phyloP scores from a whole-genome alignment of 2,113 vertebrate genomes.

The Speoplatyrhinus poulsoni region DNA sequence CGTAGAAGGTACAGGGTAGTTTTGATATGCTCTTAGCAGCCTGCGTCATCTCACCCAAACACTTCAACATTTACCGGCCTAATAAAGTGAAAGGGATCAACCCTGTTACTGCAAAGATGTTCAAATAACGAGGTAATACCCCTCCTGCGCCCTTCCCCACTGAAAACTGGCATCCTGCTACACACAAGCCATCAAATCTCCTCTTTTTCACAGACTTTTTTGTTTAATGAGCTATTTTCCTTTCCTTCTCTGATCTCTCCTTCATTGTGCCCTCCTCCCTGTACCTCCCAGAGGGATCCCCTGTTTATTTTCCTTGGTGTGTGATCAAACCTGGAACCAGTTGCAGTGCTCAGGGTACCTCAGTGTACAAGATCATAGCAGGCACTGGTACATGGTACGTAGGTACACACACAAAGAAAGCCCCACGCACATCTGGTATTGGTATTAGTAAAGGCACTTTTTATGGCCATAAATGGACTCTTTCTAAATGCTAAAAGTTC shows the following conservation, averaged over 20 bases:
- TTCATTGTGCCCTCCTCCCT: neutral
- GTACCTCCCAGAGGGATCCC: constrained; percentile 26
- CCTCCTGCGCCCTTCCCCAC: too few species aligned
- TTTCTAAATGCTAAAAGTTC: neutral
- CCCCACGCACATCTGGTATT: constrained; percentile 30
- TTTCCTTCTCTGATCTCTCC: neutral
- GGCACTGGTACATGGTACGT: neutral
- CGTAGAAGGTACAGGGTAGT: neutral
- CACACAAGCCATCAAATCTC: neutral
- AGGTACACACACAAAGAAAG: neutral
- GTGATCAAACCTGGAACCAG: constrained; percentile 30
- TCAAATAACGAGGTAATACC: too few species aligned
- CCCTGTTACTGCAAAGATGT: too few species aligned
- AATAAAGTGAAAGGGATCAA: constrained; percentile 8
- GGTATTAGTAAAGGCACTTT: constrained; percentile 21
- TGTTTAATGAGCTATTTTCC: neutral
- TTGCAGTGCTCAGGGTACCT: constrained; percentile 33
- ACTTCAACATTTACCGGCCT: constrained; percentile 5
- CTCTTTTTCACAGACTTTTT: too few species aligned
- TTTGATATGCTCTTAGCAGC: too few species aligned
- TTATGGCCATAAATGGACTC: constrained; percentile 34
- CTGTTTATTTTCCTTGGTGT: constrained; percentile 49
- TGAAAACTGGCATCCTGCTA: too few species aligned
- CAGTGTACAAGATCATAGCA: neutral
- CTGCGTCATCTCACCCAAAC: neutral